A percentile compares a stretch with the other conserved stretches of the same genome.
Conservation (phyloP, 2,113 vertebrate genomes). For the Dascyllus trimaculatus region DNA sequence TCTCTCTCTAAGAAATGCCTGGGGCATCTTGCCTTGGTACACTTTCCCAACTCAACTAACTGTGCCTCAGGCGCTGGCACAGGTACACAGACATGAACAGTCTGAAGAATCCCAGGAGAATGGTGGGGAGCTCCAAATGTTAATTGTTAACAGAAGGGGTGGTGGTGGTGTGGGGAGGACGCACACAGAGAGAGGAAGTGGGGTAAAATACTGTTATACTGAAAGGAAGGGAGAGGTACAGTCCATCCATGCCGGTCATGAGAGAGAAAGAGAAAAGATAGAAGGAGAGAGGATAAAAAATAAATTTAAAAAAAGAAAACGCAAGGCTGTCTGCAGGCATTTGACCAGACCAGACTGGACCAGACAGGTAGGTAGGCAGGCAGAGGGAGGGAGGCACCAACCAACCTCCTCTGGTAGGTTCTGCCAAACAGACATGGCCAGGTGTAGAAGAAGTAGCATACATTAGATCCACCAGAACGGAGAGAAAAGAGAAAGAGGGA, state of each 20-base stretch:
- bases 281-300: background rate
- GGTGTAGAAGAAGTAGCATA: slow-evolving; percentile 79
- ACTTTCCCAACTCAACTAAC: slow-evolving; percentile 24
- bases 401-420: slow-evolving; percentile 88
- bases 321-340: slow-evolving; percentile 80
- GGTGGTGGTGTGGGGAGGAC: slow-evolving; percentile 51
- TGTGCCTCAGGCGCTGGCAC: slow-evolving; percentile 34
- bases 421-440: slow-evolving; percentile 84
- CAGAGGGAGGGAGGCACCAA: slow-evolving; percentile 82
- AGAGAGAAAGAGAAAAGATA: slow-evolving; percentile 61
- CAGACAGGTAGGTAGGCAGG: slow-evolving; percentile 80
- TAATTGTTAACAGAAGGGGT: slow-evolving; percentile 27
- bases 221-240: slow-evolving; percentile 50
- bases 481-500: slow-evolving; percentile 66
- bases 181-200: slow-evolving; percentile 57
- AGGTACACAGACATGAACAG: slow-evolving; percentile 40
- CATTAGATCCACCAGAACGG: slow-evolving; percentile 82
- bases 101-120: slow-evolving; percentile 42
- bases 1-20: slow-evolving; percentile 20
- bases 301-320: slow-evolving; percentile 27
- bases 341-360: slow-evolving; percentile 69
- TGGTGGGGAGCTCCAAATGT: slow-evolving; percentile 31
- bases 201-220: slow-evolving; percentile 39
- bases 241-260: slow-evolving; percentile 77
- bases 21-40: slow-evolving; percentile 13